Base-by-base conservation (phyloP, 2,797 vertebrate species). In the Etheostoma perlongum region DNA sequence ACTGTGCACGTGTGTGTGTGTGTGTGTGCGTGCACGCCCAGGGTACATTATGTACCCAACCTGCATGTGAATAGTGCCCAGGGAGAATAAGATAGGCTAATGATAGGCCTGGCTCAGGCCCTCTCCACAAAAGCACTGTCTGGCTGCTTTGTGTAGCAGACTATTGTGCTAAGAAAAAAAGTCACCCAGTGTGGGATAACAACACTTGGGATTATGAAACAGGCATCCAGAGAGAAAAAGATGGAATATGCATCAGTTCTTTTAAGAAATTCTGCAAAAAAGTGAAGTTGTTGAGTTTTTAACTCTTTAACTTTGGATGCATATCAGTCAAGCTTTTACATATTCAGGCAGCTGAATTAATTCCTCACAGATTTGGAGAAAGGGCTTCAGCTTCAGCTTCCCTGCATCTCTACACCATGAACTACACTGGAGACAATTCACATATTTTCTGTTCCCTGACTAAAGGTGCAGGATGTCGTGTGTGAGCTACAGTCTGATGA, bases 41-140 rank as follows among this genome's bases (percentile, higher is more conserved):
- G 66, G 57, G 88, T 67, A 91, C 89, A 83, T 49, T 3, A 64
- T 89, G 86, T 87, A 72, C 86, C 77, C 75, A 53, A 84, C 78
- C 87, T 88, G 84, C 30, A 0, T 85, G 76, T 80, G 83, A 90
- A 85, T 55, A 78, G 30, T 69, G 51, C 77, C 69, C 65, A 64
- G 74, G 65, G 66, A 86, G 72, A 85, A 82, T 78, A 64, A 83
- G 74, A 86, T 84, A 80, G 87, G 68, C 5, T 82, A 88, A 90
- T 88, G 89, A 89, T 83, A 88, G 86, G 72, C 68, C 82, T 82
- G 77, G 63, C 78, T 83, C 78, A 73, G 71, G 59, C 73, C 76
- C 13, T 3, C 74, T 80, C 61, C 68, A 91, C 89, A 90, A 88
- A 90, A 85, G 82, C 73, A 12, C 74, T 65, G 89, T 80, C 87